Percentiles rank a stretch among this genome's conserved stretches.
Evolutionary conservation across 2,888 invertebrate genomes (phyloP).

Genomic region (Leucozona laternaria): DNA sequence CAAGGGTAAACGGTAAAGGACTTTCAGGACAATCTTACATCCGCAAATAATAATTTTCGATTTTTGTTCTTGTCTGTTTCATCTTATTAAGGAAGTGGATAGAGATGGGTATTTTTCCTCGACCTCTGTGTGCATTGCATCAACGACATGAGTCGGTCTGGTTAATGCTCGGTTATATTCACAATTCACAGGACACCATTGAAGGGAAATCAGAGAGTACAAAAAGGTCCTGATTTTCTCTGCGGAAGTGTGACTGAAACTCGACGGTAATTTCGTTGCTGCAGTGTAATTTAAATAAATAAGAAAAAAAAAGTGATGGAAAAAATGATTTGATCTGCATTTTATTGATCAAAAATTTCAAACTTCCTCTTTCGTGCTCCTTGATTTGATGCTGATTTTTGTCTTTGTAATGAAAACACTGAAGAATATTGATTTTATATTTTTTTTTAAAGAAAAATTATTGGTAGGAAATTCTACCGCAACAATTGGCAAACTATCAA

Average conservation of each 20-base stretch:
- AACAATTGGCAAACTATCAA: not conserved
- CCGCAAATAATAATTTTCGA: constrained; percentile 40
- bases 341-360: constrained; percentile 21
- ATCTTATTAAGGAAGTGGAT: not conserved
- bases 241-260: constrained; percentile 53
- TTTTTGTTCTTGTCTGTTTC: not conserved
- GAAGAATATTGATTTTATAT: not conserved
- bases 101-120: too few species aligned
- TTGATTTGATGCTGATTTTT: constrained; percentile 1
- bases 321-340: constrained; percentile 29
- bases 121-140: too few species aligned
- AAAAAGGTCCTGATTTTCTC: constrained; percentile 10
- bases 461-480: not conserved
- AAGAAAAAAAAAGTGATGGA: constrained; percentile 9
- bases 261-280: constrained; percentile 39
- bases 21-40: constrained; percentile 18
- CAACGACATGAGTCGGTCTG: not conserved
- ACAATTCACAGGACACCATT: constrained; percentile 1
- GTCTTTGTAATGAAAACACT: not conserved
- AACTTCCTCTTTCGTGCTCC: not conserved
- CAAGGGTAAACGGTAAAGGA: constrained; percentile 3
- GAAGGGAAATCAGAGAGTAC: not conserved
- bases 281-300: constrained; percentile 49
- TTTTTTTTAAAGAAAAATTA: not conserved
- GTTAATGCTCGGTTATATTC: not conserved